Base-by-base conservation (phyloP, 2,113 vertebrate genomes). In the Petrocephalus zakoni region DNA sequence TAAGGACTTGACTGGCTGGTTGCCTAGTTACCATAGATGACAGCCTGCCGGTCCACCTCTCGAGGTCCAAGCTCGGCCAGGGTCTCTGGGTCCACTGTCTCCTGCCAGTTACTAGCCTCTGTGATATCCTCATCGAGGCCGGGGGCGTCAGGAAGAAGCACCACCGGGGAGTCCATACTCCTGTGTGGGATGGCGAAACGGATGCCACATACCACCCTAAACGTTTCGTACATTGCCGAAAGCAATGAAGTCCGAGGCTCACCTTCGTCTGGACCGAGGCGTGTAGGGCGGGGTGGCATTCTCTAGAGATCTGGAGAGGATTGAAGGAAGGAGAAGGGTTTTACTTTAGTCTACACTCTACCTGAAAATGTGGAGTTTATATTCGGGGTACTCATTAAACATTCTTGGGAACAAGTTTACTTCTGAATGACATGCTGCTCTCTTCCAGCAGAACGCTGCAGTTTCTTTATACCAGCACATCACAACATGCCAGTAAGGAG, bases 251-350 rank as follows among this genome's bases (percentile, higher is more conserved):
- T 2, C 19, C 1, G 34, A 4, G 11, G 84, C 95, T 95, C 92
- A 98, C 98, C 97, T 97, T 93, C 97, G 97, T 42, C 95, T 95
- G 93, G 97, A 96, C 87, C 97, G 97, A 68, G 98, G 98, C 0
- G 97, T 98, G 94, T 96, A 98, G 21, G 98, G 97, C 11, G 98
- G 97, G 2, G 98, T 98, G 90, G 97, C 96, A 89, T 98, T 99
- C 91, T 98, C 98, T 90, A 98, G 94, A 5, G 97, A 99, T 94
- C 98, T 98, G 94, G 86, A 89, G 91, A 85, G 91, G n/a, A 92
- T 78, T 87, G 2, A 92, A 83, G 82, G 46, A 86, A 34, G 17
- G 15, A 3, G 22, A n/a, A 2, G 3, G 22, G 34, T 58, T 53
- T 61, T 84, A 49, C 46, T 49, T 81, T 34, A 52, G 9, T n/a